A percentile compares a stretch with the other conserved stretches of the same genome.
These are phyloP conservation scores for Drosophila murphyi DNA, from an alignment of 1,140 invertebrate genomes.

Conservation along the genomic window DNA sequence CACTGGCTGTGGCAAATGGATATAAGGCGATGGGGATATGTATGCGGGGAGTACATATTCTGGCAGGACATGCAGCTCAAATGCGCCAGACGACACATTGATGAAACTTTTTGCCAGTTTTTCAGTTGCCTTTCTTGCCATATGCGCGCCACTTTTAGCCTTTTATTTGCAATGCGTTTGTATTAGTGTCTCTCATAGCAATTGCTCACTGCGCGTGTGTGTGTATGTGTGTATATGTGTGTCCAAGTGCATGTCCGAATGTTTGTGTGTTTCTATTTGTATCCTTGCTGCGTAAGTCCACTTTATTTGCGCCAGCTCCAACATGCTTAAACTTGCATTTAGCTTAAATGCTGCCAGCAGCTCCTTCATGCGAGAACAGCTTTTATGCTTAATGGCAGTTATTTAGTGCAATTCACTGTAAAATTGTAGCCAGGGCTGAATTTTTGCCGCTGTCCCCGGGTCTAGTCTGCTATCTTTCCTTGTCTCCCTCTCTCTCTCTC, in stretches of 20 bases:
- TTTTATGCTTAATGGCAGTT: conserved; percentile 83
- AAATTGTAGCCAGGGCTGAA: conserved; percentile 77
- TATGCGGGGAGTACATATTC: conserved; percentile 15
- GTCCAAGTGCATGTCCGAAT: conserved; percentile 20
- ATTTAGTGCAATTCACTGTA: conserved; percentile 82
- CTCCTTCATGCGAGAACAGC: conserved; percentile 80
- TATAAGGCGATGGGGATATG: neutral
- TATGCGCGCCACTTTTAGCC: conserved; percentile 56
- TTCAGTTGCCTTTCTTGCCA: conserved; percentile 29
- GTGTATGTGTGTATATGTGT: neutral
- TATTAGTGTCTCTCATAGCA: conserved; percentile 17
- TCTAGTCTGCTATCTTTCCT: conserved; percentile 17
- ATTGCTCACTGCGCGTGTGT: neutral
- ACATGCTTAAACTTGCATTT: conserved; percentile 81
- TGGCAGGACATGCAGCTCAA: conserved; percentile 29
- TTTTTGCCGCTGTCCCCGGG: conserved; percentile 51
- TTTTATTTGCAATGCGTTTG: conserved; percentile 54
- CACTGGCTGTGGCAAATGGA: conserved; percentile 10
- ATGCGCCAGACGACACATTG: conserved; percentile 52
- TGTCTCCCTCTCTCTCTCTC: neutral
- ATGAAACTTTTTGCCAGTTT: conserved; percentile 62
- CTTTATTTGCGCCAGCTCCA: conserved; percentile 72
- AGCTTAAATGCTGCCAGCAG: conserved; percentile 75
- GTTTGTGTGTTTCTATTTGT: conserved; percentile 22
- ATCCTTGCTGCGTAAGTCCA: conserved; percentile 66